These are phyloP conservation scores for Ataeniobius toweri DNA, from an alignment of 2,797 vertebrate genomes.

Conservation along the genomic window DNA sequence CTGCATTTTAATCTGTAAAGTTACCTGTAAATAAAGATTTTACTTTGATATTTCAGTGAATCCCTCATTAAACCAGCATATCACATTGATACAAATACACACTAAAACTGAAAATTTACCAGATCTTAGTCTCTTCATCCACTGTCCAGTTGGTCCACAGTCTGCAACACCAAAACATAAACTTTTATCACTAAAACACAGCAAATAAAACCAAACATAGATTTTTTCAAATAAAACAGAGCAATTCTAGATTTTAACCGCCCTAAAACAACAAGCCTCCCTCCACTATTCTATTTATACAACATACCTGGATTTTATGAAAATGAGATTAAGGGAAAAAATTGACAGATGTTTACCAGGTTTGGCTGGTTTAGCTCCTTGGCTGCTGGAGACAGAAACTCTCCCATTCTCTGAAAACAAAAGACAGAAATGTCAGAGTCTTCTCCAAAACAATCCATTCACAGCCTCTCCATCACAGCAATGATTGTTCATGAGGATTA, in stretches of 20 bases:
- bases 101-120: constrained; percentile 51
- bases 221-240: neutral
- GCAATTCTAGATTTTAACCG: neutral
- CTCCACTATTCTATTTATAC: neutral
- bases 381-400: constrained; percentile 43
- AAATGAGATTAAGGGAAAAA: neutral
- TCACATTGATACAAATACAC: neutral
- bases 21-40: too few species aligned
- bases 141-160: constrained; percentile 72
- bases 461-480: neutral
- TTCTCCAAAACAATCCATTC: neutral
- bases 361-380: constrained; percentile 55
- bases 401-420: constrained; percentile 50
- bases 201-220: too few species aligned
- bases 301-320: too few species aligned
- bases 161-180: constrained; percentile 48
- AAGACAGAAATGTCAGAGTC: constrained; percentile 10
- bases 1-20: constrained; percentile 26
- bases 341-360: constrained; percentile 50
- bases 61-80: neutral
- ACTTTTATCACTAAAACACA: neutral
- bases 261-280: neutral
- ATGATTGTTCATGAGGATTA: neutral
- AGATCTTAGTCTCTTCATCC: constrained; percentile 72
- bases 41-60: neutral